These are phyloP conservation scores for Campylomormyrus tamandua DNA, from an alignment of 2,113 vertebrate species.

Conservation along the genomic window DNA sequence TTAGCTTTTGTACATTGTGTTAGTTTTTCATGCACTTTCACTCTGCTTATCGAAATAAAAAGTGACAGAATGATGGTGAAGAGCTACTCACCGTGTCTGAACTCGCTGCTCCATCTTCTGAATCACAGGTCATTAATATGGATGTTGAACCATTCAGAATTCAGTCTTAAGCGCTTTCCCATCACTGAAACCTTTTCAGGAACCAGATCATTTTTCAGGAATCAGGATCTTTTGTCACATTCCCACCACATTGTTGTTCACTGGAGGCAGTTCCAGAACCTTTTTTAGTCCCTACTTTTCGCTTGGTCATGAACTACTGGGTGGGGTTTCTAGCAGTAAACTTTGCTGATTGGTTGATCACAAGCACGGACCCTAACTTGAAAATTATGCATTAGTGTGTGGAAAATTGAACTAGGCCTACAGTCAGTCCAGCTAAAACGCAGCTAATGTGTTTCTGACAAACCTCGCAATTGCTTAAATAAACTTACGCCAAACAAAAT, in stretches of 20 bases:
- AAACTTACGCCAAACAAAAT: too few species aligned
- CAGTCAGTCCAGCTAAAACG: too few species aligned
- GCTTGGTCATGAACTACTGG: not conserved
- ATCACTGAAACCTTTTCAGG: not conserved
- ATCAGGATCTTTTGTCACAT: not conserved
- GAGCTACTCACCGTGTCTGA: not conserved
- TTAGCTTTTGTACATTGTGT: not conserved
- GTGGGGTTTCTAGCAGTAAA: not conserved
- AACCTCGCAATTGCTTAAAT: too few species aligned
- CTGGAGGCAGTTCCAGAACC: not conserved
- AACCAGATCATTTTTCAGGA: not conserved
- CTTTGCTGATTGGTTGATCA: not conserved
- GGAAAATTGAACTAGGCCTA: not conserved
- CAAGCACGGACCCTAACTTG: not conserved
- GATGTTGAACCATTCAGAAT: not conserved
- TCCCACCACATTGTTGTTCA: not conserved
- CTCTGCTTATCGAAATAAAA: not conserved
- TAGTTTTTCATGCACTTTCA: not conserved
- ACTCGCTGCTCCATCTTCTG: not conserved
- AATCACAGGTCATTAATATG: not conserved
- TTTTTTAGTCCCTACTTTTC: not conserved
- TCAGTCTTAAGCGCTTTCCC: not conserved
- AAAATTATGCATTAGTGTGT: not conserved
- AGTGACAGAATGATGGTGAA: not conserved
- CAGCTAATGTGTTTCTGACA: too few species aligned